Conservation (phyloP, 2,113 vertebrate species). For the Mionectes macconnelli region DNA sequence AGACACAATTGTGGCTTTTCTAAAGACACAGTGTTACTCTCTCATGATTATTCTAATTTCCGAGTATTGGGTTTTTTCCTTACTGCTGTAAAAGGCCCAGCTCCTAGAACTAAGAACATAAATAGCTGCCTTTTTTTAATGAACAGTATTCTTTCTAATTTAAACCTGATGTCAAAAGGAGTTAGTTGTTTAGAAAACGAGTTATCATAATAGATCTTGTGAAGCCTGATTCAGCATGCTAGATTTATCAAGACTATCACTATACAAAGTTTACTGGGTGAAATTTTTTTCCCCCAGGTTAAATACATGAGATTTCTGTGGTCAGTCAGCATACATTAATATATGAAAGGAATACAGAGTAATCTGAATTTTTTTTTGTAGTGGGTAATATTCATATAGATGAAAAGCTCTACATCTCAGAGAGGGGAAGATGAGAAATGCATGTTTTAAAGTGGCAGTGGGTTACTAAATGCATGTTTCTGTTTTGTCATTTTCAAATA, state of each 20-base stretch:
- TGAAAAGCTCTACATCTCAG: background rate
- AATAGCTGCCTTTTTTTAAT: background rate
- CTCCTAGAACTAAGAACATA: background rate
- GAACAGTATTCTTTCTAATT: background rate
- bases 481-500: background rate
- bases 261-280: background rate
- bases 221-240: background rate
- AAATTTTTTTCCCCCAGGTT: background rate
- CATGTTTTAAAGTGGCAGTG: background rate
- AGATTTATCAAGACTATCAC: background rate
- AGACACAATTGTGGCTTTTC: background rate
- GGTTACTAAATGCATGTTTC: background rate
- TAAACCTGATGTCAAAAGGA: background rate
- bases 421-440: background rate
- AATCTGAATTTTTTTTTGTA: background rate
- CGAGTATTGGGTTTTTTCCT: background rate
- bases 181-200: background rate
- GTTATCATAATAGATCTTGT: background rate
- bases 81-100: background rate
- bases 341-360: background rate
- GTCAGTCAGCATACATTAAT: background rate
- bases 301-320: accelerated
- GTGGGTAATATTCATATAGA: background rate
- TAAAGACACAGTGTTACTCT: background rate
- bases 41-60: background rate